Evolutionary conservation across 1,140 invertebrate species (phyloP), one percentile per base, ranked within the genome.

Genomic region (Drosophila mauritiana): DNA sequence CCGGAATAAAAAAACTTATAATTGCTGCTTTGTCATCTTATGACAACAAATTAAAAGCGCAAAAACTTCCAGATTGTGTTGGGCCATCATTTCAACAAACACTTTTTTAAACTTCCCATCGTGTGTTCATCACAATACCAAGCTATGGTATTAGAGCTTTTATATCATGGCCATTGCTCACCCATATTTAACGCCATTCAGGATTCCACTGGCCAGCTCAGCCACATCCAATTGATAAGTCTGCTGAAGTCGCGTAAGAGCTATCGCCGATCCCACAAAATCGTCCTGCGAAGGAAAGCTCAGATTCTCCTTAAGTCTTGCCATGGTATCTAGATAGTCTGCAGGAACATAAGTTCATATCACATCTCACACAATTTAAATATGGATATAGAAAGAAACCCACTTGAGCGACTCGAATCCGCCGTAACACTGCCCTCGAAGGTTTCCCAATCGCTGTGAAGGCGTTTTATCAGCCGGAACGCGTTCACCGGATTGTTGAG

Each of bases 401-500:
- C 25, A 90, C 80, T 52, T 54, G 61, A 58, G 22, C 67, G 75
- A 49, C 78, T 90, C 8, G 65, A 37, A 12, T 91, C 83, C 1
- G 45, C 15, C 42, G 65, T 49, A 45, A 91, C 75, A 36, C 45
- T 80, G 43, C 56, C 52, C 72, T 89, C 74, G 61, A 97, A 94
- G 40, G 95, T 94, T 75, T 95, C 95, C 95, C 97, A 97, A 93
- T 99, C 98, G 11, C 96, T 95, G 8, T 98, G 98, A 67, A 99
- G 94, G 78, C 97, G 95, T 93, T 99, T 99, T 34, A 99, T 97
- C 39, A 99, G 93, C 8, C 98, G 94, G 93, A 98, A 99, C 39
- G 98, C 98, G 93, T 99, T 99, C 76, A 99, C 96, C 4, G 98
- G 98, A 94, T 99, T 99, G 11, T 95, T 95, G 43, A 99, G 93